Evolutionary conservation across 2,888 invertebrate genomes (phyloP).

Genomic region (Tetragonisca angustula): DNA sequence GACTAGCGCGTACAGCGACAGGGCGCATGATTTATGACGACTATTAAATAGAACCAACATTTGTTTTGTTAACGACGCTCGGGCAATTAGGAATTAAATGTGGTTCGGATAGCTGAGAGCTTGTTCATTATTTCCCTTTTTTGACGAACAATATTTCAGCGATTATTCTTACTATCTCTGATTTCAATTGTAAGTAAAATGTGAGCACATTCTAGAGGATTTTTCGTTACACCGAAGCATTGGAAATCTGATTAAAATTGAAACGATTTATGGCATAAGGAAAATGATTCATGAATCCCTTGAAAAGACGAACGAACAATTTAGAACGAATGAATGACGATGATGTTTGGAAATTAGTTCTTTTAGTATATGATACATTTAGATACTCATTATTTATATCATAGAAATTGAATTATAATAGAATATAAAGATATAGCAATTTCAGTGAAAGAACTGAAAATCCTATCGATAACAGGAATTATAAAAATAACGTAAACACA

Average conservation of each 20-base stretch:
- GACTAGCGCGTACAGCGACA: conserved; percentile 2
- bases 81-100: background rate
- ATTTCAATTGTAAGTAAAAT: background rate
- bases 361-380: background rate
- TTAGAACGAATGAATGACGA: background rate
- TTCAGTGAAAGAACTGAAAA: background rate
- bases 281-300: background rate
- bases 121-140: background rate
- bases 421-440: background rate
- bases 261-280: background rate
- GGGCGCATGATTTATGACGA: conserved; percentile 1
- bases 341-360: background rate
- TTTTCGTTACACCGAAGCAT: background rate
- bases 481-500: background rate
- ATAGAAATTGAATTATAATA: background rate
- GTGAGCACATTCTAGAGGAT: background rate
- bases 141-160: background rate
- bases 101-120: background rate
- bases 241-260: background rate
- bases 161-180: background rate
- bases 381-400: background rate
- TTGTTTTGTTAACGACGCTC: conserved; percentile 5
- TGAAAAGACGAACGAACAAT: background rate
- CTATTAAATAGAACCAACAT: conserved; percentile 17
- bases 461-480: background rate